phyloP scores from a whole-genome alignment of 2,113 vertebrate genomes.

The Oceanites oceanicus region DNA sequence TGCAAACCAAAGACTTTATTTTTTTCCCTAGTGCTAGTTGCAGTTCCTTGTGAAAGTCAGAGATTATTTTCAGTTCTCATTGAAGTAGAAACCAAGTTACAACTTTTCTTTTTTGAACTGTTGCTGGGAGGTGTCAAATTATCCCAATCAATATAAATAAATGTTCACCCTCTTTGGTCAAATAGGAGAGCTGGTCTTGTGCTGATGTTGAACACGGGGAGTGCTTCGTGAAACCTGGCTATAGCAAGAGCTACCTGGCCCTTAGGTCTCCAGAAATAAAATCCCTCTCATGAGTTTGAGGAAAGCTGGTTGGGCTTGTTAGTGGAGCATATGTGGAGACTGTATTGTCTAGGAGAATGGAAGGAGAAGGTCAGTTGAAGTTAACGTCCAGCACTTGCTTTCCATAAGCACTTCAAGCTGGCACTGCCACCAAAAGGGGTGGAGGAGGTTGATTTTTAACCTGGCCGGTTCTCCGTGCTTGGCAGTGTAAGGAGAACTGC shows the following conservation, averaged over 20 bases:
- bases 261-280: not conserved
- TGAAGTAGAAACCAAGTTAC: not conserved
- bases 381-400: slow-evolving; percentile 6
- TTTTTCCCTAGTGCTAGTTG: not conserved
- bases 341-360: not conserved
- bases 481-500: not conserved
- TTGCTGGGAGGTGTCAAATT: not conserved
- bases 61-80: not conserved
- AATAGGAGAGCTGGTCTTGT: not conserved
- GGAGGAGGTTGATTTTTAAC: slow-evolving; percentile 64
- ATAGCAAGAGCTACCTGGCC: not conserved
- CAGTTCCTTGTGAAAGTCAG: not conserved
- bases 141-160: not conserved
- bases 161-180: not conserved
- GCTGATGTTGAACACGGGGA: not conserved
- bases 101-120: not conserved
- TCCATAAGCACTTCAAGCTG: not conserved
- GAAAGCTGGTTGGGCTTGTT: not conserved
- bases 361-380: not conserved
- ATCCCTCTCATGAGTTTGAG: not conserved
- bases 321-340: not conserved
- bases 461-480: not conserved
- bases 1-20: not conserved
- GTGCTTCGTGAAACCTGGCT: not conserved
- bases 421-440: not conserved